Conservation (phyloP, 2,888 invertebrate species). For the Catocala nupta region DNA sequence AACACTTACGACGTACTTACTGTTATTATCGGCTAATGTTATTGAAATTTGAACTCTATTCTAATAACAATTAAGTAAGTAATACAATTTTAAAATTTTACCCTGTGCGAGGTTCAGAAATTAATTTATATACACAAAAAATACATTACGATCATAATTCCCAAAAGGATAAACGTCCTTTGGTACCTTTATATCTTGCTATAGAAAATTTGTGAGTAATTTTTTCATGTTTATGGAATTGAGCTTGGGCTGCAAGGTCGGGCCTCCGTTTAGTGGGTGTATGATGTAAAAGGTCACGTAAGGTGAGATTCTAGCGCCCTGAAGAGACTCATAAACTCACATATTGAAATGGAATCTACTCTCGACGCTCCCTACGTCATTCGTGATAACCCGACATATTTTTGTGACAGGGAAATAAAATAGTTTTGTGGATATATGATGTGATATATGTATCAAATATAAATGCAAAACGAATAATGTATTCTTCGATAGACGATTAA, state of each 20-base stretch:
- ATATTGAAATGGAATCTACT: constrained; percentile 25
- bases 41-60: too few relatives aligned
- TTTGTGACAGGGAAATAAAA: constrained; percentile 4
- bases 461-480: too few relatives aligned
- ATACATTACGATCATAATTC: neutral
- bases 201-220: constrained; percentile 14
- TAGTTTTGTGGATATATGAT: neutral
- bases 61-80: neutral
- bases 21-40: too few relatives aligned
- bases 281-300: constrained; percentile 24
- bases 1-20: too few relatives aligned
- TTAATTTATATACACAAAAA: neutral
- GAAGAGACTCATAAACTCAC: constrained; percentile 30
- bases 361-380: constrained; percentile 2
- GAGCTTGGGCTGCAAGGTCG: constrained; percentile 13
- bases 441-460: too few relatives aligned
- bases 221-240: constrained; percentile 23
- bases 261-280: constrained; percentile 21
- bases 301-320: constrained; percentile 12
- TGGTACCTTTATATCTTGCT: neutral
- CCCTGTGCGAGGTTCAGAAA: too few relatives aligned
- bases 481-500: too few relatives aligned
- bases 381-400: constrained; percentile 5
- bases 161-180: constrained; percentile 23
- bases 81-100: neutral